Evolutionary conservation across 2,797 vertebrate genomes (phyloP), one percentile per base, ranked within the genome.

Genomic region (Calcarius lapponicus): DNA sequence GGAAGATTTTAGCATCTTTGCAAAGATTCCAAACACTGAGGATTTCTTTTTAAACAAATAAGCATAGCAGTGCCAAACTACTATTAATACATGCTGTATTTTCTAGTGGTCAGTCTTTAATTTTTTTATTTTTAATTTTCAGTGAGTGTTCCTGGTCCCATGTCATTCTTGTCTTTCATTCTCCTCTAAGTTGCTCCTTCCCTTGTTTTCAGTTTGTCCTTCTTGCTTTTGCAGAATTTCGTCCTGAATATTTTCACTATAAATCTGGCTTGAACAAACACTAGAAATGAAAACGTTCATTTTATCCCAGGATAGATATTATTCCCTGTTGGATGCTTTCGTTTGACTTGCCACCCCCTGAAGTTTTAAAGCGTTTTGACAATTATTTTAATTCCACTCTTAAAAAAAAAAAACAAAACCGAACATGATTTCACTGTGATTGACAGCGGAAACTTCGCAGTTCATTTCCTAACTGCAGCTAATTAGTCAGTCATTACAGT

Each of bases 341-440:
- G 65, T 90, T 92, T 94, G 90, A 88, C 48, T 97, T 90, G 20
- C 61, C 56, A 24, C 79, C 86, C 31, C 75, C 85, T 79, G 64
- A 94, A 90, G 73, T 95, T 91, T 90, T 93, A 95, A 91, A 19
- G 50, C n/a, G 12, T 94, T 97, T 95, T 95, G 85, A 96, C 86
- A 91, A 93, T 93, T 93, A 73, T 81, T 95, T 92, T 87, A 82
- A 90, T 86, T 91, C 64, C 12, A 43, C 9, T 72, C 54, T 76
- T 48, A 58, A 48, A 18, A 12, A 24, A 18, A n/a, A 21, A 38
- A 3, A 76, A 50, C 76, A 47, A 21, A 11, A 57, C n/a, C n/a
- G 5, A 34, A 8, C 16, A n/a, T 48, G 62, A 87, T 93, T 95
- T 96, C 36, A 17, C 48, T 43, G 43, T 96, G 85, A 96, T 64